A percentile compares a stretch with the other conserved stretches of the same genome.
These are phyloP conservation scores for Auanema freiburgensis DNA, from an alignment of 2,888 invertebrate genomes.

Conservation along the genomic window DNA sequence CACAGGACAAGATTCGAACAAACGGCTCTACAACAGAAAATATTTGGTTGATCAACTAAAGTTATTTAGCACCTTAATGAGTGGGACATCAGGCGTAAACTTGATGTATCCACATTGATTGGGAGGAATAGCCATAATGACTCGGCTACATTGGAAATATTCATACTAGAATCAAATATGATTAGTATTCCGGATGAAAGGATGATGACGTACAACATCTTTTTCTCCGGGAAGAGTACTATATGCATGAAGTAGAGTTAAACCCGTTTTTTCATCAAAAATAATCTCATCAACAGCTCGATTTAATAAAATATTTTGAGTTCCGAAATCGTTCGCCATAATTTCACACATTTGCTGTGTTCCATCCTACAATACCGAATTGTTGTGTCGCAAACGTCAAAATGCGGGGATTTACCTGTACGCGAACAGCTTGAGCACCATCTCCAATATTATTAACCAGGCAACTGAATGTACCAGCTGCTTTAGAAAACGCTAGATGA, in stretches of 20 bases:
- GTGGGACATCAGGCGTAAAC: constrained; percentile 30
- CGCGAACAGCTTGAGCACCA: constrained; percentile 34
- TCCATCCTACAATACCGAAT: constrained; percentile 22
- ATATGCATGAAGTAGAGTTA: constrained; percentile 20
- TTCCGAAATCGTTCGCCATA: constrained; percentile 16
- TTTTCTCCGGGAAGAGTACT: constrained; percentile 21
- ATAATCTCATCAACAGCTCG: constrained; percentile 21
- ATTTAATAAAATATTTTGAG: constrained; percentile 16
- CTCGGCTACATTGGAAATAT: constrained; percentile 19
- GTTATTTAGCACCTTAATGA: constrained; percentile 17
- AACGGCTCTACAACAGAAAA: constrained; percentile 13
- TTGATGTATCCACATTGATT: constrained; percentile 32
- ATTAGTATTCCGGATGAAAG: not conserved
- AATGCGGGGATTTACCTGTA: constrained; percentile 13
- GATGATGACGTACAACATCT: constrained; percentile 13
- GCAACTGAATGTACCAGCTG: constrained; percentile 31
- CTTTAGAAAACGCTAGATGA: constrained; percentile 32
- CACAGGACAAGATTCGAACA: constrained; percentile 25
- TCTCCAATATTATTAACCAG: constrained; percentile 28
- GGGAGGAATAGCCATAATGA: constrained; percentile 46
- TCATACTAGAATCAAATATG: constrained; percentile 13
- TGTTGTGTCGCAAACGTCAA: not conserved
- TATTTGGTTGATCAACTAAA: constrained; percentile 3
- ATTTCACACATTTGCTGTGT: constrained; percentile 30
- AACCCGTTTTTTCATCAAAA: constrained; percentile 18